Percentiles rank a stretch among this genome's conserved stretches.
phyloP scores from a whole-genome alignment of 2,797 vertebrate species.

The Echiichthys vipera region DNA sequence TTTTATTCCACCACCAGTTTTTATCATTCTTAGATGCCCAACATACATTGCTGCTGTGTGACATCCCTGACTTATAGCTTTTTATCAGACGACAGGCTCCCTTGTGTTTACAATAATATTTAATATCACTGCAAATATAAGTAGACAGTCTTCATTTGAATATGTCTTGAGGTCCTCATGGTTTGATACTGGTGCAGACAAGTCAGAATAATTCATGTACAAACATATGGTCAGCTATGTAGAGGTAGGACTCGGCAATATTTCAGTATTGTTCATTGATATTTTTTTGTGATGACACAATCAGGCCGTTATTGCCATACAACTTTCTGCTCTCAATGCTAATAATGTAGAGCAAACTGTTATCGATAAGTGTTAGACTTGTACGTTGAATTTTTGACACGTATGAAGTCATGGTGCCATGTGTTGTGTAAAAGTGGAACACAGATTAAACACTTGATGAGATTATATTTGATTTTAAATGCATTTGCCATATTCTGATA shows the following conservation, averaged over 20 bases:
- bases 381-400: neutral
- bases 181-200: neutral
- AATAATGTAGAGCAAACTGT: neutral
- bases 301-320: neutral
- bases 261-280: neutral
- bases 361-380: neutral
- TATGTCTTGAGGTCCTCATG: neutral
- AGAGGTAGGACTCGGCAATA: neutral
- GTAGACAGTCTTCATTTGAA: neutral
- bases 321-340: neutral
- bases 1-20: neutral
- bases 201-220: neutral
- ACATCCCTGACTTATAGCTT: neutral
- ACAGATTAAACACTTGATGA: neutral
- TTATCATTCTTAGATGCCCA: neutral
- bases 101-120: neutral
- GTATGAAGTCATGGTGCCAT: neutral
- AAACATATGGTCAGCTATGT: neutral
- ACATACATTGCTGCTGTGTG: neutral
- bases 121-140: neutral
- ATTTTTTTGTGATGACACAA: neutral
- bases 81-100: neutral
- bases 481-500: neutral
- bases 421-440: neutral
- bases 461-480: neutral